Evolutionary conservation across 2,888 invertebrate genomes (phyloP), one percentile per base, ranked within the genome.

Genomic region (Chymomyza amoena): DNA sequence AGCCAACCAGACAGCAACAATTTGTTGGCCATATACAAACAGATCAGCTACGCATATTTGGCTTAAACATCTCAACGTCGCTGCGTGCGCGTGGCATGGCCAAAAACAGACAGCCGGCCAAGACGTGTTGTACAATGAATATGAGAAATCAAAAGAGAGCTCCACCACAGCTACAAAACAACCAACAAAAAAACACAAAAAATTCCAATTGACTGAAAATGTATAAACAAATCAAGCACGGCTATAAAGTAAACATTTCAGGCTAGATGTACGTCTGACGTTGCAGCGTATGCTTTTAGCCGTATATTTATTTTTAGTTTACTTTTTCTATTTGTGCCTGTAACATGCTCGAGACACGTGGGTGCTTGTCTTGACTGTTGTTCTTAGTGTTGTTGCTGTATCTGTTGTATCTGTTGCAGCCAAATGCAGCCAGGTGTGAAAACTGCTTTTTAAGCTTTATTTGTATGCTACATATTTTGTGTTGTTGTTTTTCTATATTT

Each of bases 181-280:
- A 56, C 56, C 9, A 39, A 50, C 28, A 61, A 62, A 79, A 79
- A 78, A 74, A 85, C 2, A 25, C 25, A 25, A 25, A 25, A 25
- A 88, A 87, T 89, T 88, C 87, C 87, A 89, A 87, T 87, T 80
- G 80, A 78, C 84, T 84, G 83, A 81, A 78, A 87, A 82, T 77
- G 75, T 70, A 77, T 83, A 87, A 87, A 84, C 84, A 84, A 85
- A 86, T 86, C 79, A 73, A 76, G 76, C 74, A 64, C 64, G 62
- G 16, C 67, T 32, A 62, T 50, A 18, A 39, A 74, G 73, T 73
- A 82, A 80, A 76, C 77, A 83, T 68, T 66, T 69, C 70, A 56
- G 39, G 25, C 15, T 13, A 18, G 10, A 15, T 20, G 54, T 20
- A 18, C 6, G 20, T 56, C 57, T 36, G 15, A 1, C 20, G 15